Base-by-base conservation (phyloP, 2,888 invertebrate genomes). In the Patella depressa region DNA sequence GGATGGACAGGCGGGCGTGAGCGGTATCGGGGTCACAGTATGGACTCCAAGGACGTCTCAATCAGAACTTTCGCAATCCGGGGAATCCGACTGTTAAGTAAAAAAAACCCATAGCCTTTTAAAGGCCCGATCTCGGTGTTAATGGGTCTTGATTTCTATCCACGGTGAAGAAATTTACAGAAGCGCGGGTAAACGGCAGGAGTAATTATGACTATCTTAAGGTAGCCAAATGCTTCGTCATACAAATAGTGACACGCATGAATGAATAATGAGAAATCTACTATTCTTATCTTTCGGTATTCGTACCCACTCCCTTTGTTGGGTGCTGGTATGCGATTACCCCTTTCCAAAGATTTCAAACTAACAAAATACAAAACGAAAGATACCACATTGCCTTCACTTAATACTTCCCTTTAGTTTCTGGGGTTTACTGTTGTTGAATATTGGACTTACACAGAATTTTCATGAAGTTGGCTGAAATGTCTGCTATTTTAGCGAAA, bases 61-160 rank as follows among this genome's bases (percentile, higher is more conserved):
- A 92, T 93, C 93, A 92, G 93, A 93, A 94, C 93, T 94, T 93
- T 93, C 93, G 93, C 93, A 93, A 93, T 93, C 93, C 92, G 93
- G 93, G 93, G 93, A 93, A 93, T 93, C 93, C 93, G 93, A 93
- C 93, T 93, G 93, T 94, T 93, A 94, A 93, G 94, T 94, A 93
- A 94, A 94, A 94, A 34, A 34, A 2, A 34, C 4, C 94, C 93
- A 94, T 93, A 94, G 94, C 94, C 94, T 94, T 93, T 93, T 93
- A 94, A 94, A 94, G 94, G 93, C 93, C 93, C 92, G 24, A 14
- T 53, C 75, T 81, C 81, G 88, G 89, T 89, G 89, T 88, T 91
- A 90, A 92, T 92, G 88, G 89, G 87, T 88, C 91, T 93, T 94
- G 94, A 94, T 94, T 94, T 94, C 94, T 94, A 93, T 93, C 93